Evolutionary conservation across 30 jellyfish, hydroid and myxozoan species (phyloP), one percentile per base, ranked within the genome.

Genomic region (Nemopilema nomurai): DNA sequence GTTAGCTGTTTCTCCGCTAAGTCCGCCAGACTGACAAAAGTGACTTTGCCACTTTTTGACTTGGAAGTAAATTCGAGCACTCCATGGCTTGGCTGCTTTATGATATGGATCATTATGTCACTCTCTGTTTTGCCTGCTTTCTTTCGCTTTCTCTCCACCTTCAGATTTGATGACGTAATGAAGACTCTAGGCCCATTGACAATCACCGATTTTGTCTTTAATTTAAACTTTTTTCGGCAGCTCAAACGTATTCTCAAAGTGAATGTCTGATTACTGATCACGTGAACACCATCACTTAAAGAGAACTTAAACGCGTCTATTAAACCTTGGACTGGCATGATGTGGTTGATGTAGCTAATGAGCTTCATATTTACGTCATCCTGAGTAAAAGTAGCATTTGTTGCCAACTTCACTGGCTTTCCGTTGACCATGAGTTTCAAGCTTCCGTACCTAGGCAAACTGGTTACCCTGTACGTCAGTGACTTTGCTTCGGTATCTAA

Each of bases 71-170:
- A 8, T n/a, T 21, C 62, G 64, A 87, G 73, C 1, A 69, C 86
- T 51, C 96, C 96, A 50, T 62, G 76, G 19, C 41, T 18, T 1
- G 96, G 96, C 1, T 81, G 89, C 49, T 62, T 68, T 76, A 77
- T 53, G 28, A 87, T 63, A 21, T 79, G 96, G 41, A 74, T 69
- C 31, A 77, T 51, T 50, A 87, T 87, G 16, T 51, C 64, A 51
- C 33, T 67, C 6, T 17, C 25, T 3, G n/a, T 53, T 21, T 24
- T 71, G 23, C 51, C 63, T 29, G 28, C 31, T 25, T 65, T 62
- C 22, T 50, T 8, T 28, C 69, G 33, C 66, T 80, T 67, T 24
- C 49, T 52, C 17, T 71, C 80, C 32, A 76, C 92, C 8, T 68
- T 71, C 32, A 83, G 24, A 57, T 83, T 71, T 7, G 80, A 52